Conservation (phyloP, 2,113 vertebrate species). For the Callospermophilus lateralis region DNA sequence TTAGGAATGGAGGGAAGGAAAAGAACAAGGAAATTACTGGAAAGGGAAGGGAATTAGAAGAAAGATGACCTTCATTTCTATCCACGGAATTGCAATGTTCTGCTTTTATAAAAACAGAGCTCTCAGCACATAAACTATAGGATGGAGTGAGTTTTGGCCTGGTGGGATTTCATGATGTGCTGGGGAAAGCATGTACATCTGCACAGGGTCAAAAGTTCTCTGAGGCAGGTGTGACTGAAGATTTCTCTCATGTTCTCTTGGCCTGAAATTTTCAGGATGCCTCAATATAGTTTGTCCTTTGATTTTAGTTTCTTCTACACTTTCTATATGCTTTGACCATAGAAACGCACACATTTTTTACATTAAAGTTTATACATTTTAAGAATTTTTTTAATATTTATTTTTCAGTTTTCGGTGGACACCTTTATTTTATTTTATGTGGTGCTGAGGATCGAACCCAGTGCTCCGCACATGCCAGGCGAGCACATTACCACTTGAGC, state of each 20-base stretch:
- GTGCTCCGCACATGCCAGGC: too few relatives aligned
- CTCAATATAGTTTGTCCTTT: not conserved
- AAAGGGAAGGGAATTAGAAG: not conserved
- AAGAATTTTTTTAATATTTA: too few relatives aligned
- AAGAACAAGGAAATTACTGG: not conserved
- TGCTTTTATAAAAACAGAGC: not conserved
- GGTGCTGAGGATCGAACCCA: too few relatives aligned
- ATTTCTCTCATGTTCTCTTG: not conserved
- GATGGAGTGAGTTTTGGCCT: not conserved
- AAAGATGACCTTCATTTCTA: rapidly evolving
- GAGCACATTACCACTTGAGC: too few relatives aligned
- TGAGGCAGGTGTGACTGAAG: not conserved
- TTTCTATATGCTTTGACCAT: not conserved
- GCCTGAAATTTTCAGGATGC: not conserved
- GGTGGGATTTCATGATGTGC: not conserved
- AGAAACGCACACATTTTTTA: not conserved
- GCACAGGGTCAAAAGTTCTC: not conserved
- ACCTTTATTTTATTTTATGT: too few relatives aligned
- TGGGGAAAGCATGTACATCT: not conserved
- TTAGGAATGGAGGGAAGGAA: not conserved
- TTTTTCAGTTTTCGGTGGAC: too few relatives aligned
- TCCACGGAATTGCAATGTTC: not conserved
- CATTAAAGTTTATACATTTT: not conserved
- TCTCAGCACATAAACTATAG: not conserved
- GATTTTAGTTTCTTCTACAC: not conserved